Base-by-base conservation (phyloP, 1,140 invertebrate genomes). In the Dreissena rostriformis region DNA sequence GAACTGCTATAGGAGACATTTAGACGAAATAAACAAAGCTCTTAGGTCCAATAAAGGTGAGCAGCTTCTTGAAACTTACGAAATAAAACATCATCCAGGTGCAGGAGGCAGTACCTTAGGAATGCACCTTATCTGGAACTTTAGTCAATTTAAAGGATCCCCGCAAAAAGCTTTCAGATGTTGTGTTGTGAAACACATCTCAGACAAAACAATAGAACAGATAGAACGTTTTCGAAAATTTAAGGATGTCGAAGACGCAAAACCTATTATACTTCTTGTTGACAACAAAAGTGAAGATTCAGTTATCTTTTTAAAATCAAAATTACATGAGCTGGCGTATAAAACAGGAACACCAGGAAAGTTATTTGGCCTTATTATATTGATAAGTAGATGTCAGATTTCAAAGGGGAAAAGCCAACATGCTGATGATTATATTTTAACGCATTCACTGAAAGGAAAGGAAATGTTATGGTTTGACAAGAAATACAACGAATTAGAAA, bases 41-140 rank as follows among this genome's bases (percentile, higher is more conserved):
- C n/a, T n/a, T 19, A 61, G 67, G 39, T 26, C 29, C 52, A 70
- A 68, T n/a, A 65, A 39, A 68, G 65, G 66, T 26, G 65, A 79
- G 6, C 51, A n/a, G 12, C 51, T 68, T 22, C 24, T 79, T 17
- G 53, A 68, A 53, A 51, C 28, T 11, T 52, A 79, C 17, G 65
- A 28, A 49, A 70, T 79, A 1, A 24, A 70, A 28, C 76, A 79
- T 22, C 76, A 79, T 22, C 76, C 76, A n/a, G 76, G 76, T 19
- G 76, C 76, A 26, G 76, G 76, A 22, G 76, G 76, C 12, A 79
- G 76, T 57, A 79, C 76, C 10, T 24, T 79, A 24, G 76, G 65
- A 17, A 52, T 49, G 28, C 76, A 79, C 51, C 28, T 79, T 5
- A 24, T 79, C 28, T 79, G 76, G 76, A 11, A 79, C 10, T 68